phyloP scores from a whole-genome alignment of 2,797 vertebrate species.

The Petrocephalus schoutedeni region DNA sequence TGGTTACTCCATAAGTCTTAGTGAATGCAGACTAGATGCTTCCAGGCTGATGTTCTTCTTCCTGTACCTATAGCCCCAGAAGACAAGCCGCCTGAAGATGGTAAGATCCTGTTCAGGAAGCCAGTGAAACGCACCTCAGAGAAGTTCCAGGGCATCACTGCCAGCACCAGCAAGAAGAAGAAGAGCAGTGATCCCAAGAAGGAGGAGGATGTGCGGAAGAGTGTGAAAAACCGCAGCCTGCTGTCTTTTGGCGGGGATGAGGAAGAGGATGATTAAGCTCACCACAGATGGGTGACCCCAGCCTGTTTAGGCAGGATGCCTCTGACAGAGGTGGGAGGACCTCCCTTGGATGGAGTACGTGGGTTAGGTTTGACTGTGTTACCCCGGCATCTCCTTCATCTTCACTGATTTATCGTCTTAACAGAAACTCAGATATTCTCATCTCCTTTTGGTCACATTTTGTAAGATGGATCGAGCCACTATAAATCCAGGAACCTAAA shows the following conservation, averaged over 20 bases:
- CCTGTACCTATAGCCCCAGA: conserved; percentile 51
- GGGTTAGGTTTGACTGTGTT: not conserved
- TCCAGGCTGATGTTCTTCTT: not conserved
- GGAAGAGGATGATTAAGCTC: conserved; percentile 64
- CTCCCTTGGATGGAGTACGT: not conserved
- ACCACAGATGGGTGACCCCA: not conserved
- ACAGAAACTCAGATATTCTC: not conserved
- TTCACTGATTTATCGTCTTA: not conserved
- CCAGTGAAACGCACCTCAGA: conserved; percentile 80
- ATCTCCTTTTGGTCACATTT: not conserved
- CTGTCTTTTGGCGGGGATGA: conserved; percentile 90
- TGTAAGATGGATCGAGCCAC: not conserved
- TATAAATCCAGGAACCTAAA: too few relatives aligned
- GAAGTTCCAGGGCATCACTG: conserved; percentile 78
- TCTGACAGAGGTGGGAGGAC: not conserved
- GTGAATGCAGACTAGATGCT: not conserved
- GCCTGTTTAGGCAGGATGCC: not conserved
- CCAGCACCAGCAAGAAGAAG: conserved; percentile 88
- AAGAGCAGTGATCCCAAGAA: conserved; percentile 57
- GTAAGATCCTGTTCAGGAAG: conserved; percentile 91
- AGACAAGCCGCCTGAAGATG: conserved; percentile 67
- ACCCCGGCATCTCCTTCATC: not conserved
- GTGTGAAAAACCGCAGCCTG: conserved; percentile 88
- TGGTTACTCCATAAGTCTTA: not conserved
- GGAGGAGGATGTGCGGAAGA: conserved; percentile 64